Evolutionary conservation across 2,113 vertebrate genomes (phyloP).

Genomic region (Symphodus melops): DNA sequence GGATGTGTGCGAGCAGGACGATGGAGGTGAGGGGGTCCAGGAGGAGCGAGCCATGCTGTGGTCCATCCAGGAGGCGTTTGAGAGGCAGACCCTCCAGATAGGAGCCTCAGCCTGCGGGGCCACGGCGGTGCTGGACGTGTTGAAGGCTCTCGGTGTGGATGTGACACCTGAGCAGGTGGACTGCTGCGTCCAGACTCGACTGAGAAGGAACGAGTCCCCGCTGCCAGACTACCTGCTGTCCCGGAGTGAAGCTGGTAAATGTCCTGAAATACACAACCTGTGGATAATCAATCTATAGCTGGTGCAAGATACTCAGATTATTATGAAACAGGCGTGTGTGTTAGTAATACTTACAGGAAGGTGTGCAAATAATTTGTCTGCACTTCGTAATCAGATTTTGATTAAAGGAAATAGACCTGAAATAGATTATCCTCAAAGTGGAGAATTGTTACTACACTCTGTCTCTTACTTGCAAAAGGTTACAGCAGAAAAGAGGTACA

Average conservation of each 20-base stretch:
- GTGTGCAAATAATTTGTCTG: no score
- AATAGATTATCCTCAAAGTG: no score
- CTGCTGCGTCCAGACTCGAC: constrained; percentile 72
- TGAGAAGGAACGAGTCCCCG: constrained; percentile 78
- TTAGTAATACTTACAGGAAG: no score
- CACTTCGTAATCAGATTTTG: no score
- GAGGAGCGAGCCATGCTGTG: constrained; percentile 78
- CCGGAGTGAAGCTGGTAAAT: constrained; percentile 80
- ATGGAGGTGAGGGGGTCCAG: constrained; percentile 9
- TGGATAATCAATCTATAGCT: no score
- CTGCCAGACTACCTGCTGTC: constrained; percentile 83
- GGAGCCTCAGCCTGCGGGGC: constrained; percentile 83
- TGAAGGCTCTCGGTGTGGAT: constrained; percentile 78
- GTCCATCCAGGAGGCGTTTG: constrained; percentile 80
- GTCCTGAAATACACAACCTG: no score
- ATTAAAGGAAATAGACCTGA: no score
- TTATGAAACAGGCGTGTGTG: no score
- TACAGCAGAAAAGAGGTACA: no score
- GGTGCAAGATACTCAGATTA: no score
- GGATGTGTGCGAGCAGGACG: constrained; percentile 7
- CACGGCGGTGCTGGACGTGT: constrained; percentile 82
- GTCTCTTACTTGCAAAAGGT: no score
- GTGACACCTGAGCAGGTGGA: constrained; percentile 74
- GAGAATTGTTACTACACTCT: no score
- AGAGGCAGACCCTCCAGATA: constrained; percentile 83